These are phyloP conservation scores for Vollenhovia emeryi DNA, from an alignment of 1,140 invertebrate species.

Conservation along the genomic window DNA sequence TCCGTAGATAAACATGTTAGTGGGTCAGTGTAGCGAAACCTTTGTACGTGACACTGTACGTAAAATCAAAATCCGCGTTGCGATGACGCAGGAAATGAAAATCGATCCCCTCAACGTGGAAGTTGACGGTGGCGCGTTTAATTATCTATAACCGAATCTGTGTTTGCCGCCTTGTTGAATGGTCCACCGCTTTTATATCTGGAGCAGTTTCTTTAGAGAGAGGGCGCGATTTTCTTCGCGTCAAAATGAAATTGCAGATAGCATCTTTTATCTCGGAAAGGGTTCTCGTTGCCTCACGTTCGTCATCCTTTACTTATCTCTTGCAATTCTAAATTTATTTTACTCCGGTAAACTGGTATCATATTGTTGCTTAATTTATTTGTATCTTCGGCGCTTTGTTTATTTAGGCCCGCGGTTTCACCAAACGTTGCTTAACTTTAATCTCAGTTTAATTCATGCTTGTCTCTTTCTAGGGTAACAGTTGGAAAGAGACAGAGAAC, in stretches of 20 bases:
- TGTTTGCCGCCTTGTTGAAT: not conserved
- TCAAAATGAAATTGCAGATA: not conserved
- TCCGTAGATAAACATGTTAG: constrained; percentile 27
- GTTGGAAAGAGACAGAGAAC: too few species aligned
- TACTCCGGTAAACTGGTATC: too few species aligned
- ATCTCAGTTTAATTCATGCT: too few species aligned
- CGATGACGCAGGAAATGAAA: not conserved
- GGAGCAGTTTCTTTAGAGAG: not conserved
- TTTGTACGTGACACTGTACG: not conserved
- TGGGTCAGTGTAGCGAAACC: constrained; percentile 11
- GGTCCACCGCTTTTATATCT: not conserved
- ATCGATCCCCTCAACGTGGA: not conserved
- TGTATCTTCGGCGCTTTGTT: too few species aligned
- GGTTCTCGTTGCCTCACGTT: too few species aligned
- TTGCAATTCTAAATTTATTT: not conserved
- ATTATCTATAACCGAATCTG: not conserved
- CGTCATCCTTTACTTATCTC: too few species aligned
- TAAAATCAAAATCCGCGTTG: constrained; percentile 3
- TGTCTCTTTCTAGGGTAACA: too few species aligned
- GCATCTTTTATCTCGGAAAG: too few species aligned
- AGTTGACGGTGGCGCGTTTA: not conserved
- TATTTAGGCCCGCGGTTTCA: too few species aligned
- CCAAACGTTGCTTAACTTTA: too few species aligned
- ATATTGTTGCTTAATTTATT: too few species aligned
- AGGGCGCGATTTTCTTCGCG: not conserved